Percentiles rank a stretch among this genome's conserved stretches.
Conservation (phyloP, 1,140 invertebrate genomes). For the Drosophila murphyi region DNA sequence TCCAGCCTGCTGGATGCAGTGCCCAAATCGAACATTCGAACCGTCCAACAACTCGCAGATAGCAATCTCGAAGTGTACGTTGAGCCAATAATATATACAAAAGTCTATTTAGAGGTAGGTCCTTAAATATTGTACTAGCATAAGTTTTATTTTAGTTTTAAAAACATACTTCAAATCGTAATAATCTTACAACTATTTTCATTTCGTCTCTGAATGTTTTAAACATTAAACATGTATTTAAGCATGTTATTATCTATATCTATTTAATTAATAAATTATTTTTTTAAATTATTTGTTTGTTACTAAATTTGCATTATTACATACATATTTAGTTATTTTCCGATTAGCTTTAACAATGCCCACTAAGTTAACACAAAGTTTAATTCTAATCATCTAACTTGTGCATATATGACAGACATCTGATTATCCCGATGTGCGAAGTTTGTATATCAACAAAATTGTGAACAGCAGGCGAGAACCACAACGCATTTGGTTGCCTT, state of each 20-base stretch:
- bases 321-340: too few relatives aligned
- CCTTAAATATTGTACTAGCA: neutral
- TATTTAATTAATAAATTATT: neutral
- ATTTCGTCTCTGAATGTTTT: too few relatives aligned
- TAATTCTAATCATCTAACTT: neutral
- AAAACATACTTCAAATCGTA: too few relatives aligned
- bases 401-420: conserved; percentile 26
- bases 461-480: conserved; percentile 35
- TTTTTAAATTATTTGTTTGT: neutral
- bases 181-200: too few relatives aligned
- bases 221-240: too few relatives aligned
- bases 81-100: conserved; percentile 63
- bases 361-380: too few relatives aligned
- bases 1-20: conserved; percentile 68
- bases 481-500: conserved; percentile 56
- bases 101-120: conserved; percentile 52
- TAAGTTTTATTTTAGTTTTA: neutral
- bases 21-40: conserved; percentile 69
- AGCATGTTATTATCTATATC: too few relatives aligned
- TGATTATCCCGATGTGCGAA: conserved; percentile 36
- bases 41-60: conserved; percentile 72
- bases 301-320: neutral
- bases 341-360: too few relatives aligned
- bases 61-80: conserved; percentile 70
- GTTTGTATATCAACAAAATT: conserved; percentile 61